Evolutionary conservation across 1,140 invertebrate species (phyloP), one percentile per base, ranked within the genome.

Genomic region (Drosophila carrolli): DNA sequence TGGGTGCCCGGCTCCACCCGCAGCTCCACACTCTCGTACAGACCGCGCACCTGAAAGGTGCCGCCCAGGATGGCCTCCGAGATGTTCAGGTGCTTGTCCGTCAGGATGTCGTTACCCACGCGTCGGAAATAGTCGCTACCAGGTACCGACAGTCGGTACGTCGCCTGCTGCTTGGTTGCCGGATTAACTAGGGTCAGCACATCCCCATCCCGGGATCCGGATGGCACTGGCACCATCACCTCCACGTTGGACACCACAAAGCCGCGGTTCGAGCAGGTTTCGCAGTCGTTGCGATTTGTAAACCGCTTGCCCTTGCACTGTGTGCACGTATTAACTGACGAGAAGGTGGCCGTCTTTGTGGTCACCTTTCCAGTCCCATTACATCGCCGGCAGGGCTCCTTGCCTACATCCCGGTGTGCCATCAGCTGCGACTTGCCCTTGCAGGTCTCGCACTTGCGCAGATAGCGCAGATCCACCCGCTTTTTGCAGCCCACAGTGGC

Each of bases 271-370:
- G 77, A 61, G 11, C 91, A 92, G 1, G 75, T 68, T 4, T 90
- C 83, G 37, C 91, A 92, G 32, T 90, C 78, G 14, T 92, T 91
- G 5, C 89, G 82, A 61, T 91, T 90, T 3, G 80, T 78, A 27
- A 65, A 91, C 3, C 91, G 65, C 35, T 77, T 91, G 2, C 91
- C 91, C 50, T 90, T 79, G 61, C 91, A 92, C n/a, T 75, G 75
- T 6, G 51, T 47, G 46, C 91, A 92, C 0, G 61, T 74, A 10
- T 57, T 60, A 0, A 77, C 63, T 8, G 71, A 46, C 0, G 73
- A 75, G 14, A 66, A 91, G 5, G 88, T 91, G 1, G 66, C 8
- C 4, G 91, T 92, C 19, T 75, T 92, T 6, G 58, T 75, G 3
- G 57, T 76, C 6, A 88, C 53, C 46, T 81, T 78, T 0, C 91